These are phyloP conservation scores for Ophion ventricosus DNA, from an alignment of 2,888 invertebrate genomes.

Conservation along the genomic window DNA sequence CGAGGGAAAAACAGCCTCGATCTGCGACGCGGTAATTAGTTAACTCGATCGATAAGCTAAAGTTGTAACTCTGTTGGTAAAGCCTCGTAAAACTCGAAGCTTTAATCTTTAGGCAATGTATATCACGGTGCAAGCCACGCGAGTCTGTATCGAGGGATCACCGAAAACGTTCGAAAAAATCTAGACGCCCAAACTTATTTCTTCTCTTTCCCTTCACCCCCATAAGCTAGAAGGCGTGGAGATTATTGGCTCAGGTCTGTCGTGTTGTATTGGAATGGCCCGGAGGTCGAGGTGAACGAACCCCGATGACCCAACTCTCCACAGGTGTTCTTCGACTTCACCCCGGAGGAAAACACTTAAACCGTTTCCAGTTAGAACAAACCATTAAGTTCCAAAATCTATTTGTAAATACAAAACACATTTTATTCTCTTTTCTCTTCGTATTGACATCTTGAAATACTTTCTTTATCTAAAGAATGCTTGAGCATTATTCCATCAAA, in stretches of 20 bases:
- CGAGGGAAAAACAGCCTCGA: not conserved
- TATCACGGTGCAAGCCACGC: constrained; percentile 14
- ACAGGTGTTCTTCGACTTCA: constrained; percentile 62
- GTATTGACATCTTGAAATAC: not conserved
- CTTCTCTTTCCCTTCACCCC: constrained; percentile 25
- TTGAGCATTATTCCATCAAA: too few species aligned
- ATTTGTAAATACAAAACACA: not conserved
- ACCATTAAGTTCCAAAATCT: constrained; percentile 30
- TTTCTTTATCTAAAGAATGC: not conserved
- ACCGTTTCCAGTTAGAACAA: not conserved
- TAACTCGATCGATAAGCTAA: constrained; percentile 41
- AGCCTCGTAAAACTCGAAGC: constrained; percentile 20
- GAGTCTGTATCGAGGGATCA: not conserved
- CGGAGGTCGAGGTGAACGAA: constrained; percentile 65
- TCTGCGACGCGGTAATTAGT: constrained; percentile 40
- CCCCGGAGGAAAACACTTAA: constrained; percentile 25
- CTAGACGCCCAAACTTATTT: constrained; percentile 23
- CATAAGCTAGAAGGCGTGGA: constrained; percentile 40
- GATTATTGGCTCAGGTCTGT: constrained; percentile 50
- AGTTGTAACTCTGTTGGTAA: constrained; percentile 20
- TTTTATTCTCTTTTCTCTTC: not conserved
- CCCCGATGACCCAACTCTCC: constrained; percentile 59
- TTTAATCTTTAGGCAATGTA: constrained; percentile 29
- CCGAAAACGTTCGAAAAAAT: constrained; percentile 3
- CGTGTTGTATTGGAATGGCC: constrained; percentile 40